Conservation (phyloP, 1,140 invertebrate species). For the Lepidostoma basale region DNA sequence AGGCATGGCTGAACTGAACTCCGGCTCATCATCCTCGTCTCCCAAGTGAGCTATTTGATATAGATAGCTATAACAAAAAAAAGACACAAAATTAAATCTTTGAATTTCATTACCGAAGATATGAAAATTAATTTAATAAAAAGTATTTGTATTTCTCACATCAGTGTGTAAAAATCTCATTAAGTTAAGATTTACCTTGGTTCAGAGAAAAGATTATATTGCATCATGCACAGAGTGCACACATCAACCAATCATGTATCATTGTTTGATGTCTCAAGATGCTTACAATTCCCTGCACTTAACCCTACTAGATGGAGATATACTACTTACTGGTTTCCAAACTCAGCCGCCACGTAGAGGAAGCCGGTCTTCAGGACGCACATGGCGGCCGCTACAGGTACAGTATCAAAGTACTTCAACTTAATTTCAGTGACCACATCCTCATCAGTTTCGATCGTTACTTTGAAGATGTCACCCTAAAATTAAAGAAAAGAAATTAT, state of each 20-base stretch:
- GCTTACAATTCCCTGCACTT: no score
- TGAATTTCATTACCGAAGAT: no score
- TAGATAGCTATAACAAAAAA: conserved; percentile 74
- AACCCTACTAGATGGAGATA: neutral
- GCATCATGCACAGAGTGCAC: conserved; percentile 52
- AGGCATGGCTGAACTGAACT: conserved; percentile 98
- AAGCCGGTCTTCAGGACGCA: conserved; percentile 99
- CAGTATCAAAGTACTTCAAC: conserved; percentile 99
- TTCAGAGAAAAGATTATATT: conserved; percentile 57
- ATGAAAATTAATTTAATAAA: conserved; percentile 3
- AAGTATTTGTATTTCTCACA: conserved; percentile 59
- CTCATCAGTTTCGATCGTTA: conserved; percentile 97
- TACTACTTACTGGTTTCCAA: conserved; percentile 98
- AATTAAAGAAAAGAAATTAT: conserved; percentile 4
- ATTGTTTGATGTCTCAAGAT: conserved; percentile 2
- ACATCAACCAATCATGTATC: neutral
- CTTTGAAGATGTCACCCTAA: conserved; percentile 96
- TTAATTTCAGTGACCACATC: conserved; percentile 99
- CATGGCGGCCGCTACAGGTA: conserved; percentile 94
- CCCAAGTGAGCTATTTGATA: conserved; percentile 99
- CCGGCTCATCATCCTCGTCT: conserved; percentile 98
- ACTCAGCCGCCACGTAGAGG: conserved; percentile 97
- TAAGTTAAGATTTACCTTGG: conserved; percentile 57
- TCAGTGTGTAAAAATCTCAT: conserved; percentile 60
- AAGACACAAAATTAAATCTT: neutral